These are phyloP conservation scores for Drosophila falleni DNA, from an alignment of 2,888 invertebrate genomes.

Conservation along the genomic window DNA sequence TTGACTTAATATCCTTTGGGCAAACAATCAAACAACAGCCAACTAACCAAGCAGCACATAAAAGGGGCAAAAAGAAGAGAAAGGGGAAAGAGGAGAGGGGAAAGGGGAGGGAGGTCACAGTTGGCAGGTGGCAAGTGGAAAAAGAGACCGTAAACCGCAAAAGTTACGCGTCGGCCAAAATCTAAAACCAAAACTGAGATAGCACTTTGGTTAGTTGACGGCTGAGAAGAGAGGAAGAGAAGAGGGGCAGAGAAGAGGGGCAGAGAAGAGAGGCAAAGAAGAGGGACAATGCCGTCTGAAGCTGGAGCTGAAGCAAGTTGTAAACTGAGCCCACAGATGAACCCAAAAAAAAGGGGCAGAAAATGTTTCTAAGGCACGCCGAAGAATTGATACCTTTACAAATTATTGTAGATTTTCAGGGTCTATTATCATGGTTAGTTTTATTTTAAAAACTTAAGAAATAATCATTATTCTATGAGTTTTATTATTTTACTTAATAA, in stretches of 20 bases:
- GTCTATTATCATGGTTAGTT: too few species aligned
- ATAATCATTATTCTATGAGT: too few species aligned
- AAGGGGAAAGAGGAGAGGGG: background rate
- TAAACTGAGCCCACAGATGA: conserved; percentile 15
- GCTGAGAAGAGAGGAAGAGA: too few species aligned
- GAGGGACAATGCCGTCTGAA: background rate
- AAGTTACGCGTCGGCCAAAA: conserved; percentile 33
- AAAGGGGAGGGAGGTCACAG: background rate
- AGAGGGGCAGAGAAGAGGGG: background rate
- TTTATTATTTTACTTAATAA: too few species aligned
- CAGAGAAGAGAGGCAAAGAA: too few species aligned
- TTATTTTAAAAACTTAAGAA: too few species aligned
- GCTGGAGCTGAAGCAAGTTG: conserved; percentile 5
- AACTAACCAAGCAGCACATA: conserved; percentile 42
- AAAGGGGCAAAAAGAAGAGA: background rate
- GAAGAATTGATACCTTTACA: background rate
- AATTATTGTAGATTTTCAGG: too few species aligned
- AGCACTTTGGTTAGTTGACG: background rate
- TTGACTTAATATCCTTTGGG: conserved; percentile 79
- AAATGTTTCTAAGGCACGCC: background rate
- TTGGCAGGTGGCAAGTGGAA: conserved; percentile 25
- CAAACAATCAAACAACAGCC: conserved; percentile 73
- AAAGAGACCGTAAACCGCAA: conserved; percentile 44
- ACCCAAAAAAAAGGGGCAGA: background rate
- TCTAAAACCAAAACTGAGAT: conserved; percentile 25